Base-by-base conservation (phyloP, 2,113 vertebrate species). In the Prochilodus magdalenae region DNA sequence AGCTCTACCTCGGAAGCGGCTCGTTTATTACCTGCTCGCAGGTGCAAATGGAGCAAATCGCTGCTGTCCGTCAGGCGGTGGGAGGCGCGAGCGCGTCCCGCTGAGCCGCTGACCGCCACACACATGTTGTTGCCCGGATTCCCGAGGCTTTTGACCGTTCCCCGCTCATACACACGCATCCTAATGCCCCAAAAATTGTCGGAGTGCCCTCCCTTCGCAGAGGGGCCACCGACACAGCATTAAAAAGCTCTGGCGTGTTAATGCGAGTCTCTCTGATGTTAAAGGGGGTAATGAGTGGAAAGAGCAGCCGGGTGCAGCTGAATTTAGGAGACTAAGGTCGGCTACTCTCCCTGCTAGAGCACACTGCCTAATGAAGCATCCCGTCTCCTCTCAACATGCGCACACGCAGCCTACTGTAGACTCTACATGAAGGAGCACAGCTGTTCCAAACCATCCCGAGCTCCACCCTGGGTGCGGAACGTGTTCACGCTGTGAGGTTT, bases 11-110 rank as follows among this genome's bases (percentile, higher is more conserved):
- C 49, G 33, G 16, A 51, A 75, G n/a, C 71, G 55, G 71, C 49
- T 80, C 83, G 62, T 84, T 80, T 84, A 80, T 84, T 80, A 84
- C 77, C 63, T 80, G 65, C 77, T 62, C 83, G 59, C 65, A 70
- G 83, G 77, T 84, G 83, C 83, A 84, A 84, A 84, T 80, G 29
- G 83, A 75, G 83, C 40, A 80, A 76, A 80, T 80, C 72, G 51
- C 8, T 55, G 77, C 73, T 66, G 83, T 80, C 83, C 83, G 62
- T 80, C 83, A 75, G 72, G 24, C 53, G 49, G 72, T 53, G 77
- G 72, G 77, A 71, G 57, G 83, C 53, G 60, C 10, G 73, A 73
- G 80, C 24, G 51, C 44, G 49, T 69, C 77, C 83, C 79, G 63
- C 77, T 60, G 72, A 26, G 72, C 59, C 51, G 1, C 83, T 84